Evolutionary conservation across 2,888 invertebrate genomes (phyloP).

Genomic region (Abrostola triplasia): DNA sequence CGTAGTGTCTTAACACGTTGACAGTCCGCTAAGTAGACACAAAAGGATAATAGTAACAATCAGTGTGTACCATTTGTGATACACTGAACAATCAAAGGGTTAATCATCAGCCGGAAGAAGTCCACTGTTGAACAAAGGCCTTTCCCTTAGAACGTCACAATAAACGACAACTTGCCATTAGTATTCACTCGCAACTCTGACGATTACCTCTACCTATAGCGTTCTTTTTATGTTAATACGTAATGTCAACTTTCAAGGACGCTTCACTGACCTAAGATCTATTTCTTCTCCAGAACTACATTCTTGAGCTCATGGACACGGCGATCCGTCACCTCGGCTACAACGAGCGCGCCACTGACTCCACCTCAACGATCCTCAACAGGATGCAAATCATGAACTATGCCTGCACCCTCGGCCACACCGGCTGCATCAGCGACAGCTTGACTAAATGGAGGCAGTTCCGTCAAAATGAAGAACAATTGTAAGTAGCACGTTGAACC

Average conservation of each 20-base stretch:
- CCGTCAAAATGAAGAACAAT: conserved; percentile 51
- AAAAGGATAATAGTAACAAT: too few relatives aligned
- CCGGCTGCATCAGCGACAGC: conserved; percentile 87
- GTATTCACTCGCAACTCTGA: too few relatives aligned
- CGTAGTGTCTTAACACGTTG: too few relatives aligned
- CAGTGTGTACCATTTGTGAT: too few relatives aligned
- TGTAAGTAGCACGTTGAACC: conserved; percentile 69
- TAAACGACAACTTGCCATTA: too few relatives aligned
- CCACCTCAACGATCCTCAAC: conserved; percentile 88
- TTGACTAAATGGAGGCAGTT: conserved; percentile 72
- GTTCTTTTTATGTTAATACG: too few relatives aligned
- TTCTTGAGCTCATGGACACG: conserved; percentile 79
- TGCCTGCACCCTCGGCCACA: conserved; percentile 90
- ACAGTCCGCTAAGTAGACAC: too few relatives aligned
- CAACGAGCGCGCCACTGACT: conserved; percentile 77
- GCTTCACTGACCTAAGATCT: not conserved
- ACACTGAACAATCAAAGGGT: too few relatives aligned
- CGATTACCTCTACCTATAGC: too few relatives aligned
- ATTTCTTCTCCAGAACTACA: conserved; percentile 72
- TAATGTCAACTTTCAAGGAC: not conserved
- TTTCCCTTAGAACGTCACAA: too few relatives aligned
- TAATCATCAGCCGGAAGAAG: too few relatives aligned
- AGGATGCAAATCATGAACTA: conserved; percentile 89
- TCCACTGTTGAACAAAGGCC: too few relatives aligned
- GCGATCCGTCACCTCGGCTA: conserved; percentile 87